These are phyloP conservation scores for Acheta domesticus DNA, from an alignment of 2,888 invertebrate genomes.

Conservation along the genomic window DNA sequence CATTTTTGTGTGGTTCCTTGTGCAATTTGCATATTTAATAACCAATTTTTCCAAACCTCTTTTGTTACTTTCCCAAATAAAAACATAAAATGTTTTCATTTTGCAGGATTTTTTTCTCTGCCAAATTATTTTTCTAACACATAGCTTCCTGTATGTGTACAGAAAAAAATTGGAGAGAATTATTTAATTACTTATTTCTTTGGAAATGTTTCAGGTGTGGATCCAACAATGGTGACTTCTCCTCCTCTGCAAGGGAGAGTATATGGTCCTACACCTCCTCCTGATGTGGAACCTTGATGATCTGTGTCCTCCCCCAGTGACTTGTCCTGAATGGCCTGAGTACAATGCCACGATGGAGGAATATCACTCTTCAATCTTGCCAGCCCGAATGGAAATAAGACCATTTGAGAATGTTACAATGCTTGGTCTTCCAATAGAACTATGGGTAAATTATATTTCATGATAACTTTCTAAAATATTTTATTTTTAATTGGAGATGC, in stretches of 20 bases:
- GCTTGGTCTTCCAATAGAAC: conserved; percentile 53
- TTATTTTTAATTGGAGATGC: not conserved
- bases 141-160: no score
- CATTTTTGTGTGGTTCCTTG: no score
- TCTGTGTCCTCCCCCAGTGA: conserved; percentile 58
- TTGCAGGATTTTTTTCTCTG: no score
- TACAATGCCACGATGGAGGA: conserved; percentile 57
- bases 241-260: conserved; percentile 49
- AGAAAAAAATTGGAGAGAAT: no score
- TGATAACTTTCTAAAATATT: no score
- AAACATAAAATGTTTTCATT: no score
- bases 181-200: conserved; percentile 42
- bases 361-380: conserved; percentile 57
- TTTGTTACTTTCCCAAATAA: no score
- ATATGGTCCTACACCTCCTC: conserved; percentile 62
- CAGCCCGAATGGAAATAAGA: conserved; percentile 52
- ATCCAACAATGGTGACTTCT: conserved; percentile 53
- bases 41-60: no score
- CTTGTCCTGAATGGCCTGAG: conserved; percentile 61
- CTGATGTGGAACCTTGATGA: conserved; percentile 56
- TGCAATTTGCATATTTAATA: no score
- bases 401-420: conserved; percentile 59
- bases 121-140: no score
- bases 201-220: conserved; percentile 53
- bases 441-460: conserved; percentile 46